These are phyloP conservation scores for Columba guinea DNA, from an alignment of 2,797 vertebrate genomes.

Conservation along the genomic window DNA sequence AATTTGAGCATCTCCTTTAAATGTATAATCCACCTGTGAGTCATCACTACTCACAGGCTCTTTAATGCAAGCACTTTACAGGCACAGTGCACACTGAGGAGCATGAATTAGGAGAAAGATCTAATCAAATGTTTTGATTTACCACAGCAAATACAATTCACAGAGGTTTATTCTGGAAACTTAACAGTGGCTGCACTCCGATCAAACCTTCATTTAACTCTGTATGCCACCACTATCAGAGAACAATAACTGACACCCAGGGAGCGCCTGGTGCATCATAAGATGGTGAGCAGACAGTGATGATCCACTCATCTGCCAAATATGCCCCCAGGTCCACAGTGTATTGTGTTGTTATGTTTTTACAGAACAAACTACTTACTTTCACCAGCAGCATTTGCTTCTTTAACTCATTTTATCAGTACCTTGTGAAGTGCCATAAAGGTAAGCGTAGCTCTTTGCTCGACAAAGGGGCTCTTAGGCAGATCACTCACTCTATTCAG, in stretches of 20 bases:
- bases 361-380: neutral
- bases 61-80: neutral
- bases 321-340: too few relatives aligned
- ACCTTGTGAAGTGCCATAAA: neutral
- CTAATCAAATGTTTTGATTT: neutral
- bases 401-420: neutral
- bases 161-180: neutral
- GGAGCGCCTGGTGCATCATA: neutral
- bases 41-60: neutral
- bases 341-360: neutral
- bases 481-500: neutral
- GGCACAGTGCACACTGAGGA: neutral
- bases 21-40: neutral
- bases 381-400: neutral
- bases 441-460: neutral
- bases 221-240: neutral
- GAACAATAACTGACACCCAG: neutral
- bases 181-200: neutral
- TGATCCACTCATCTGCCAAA: neutral
- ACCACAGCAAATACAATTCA: neutral
- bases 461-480: neutral
- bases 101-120: neutral
- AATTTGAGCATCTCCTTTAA: neutral
- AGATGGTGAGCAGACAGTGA: neutral
- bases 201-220: neutral